These are phyloP conservation scores for Poeciliopsis turneri DNA, from an alignment of 2,797 vertebrate genomes.

Conservation along the genomic window DNA sequence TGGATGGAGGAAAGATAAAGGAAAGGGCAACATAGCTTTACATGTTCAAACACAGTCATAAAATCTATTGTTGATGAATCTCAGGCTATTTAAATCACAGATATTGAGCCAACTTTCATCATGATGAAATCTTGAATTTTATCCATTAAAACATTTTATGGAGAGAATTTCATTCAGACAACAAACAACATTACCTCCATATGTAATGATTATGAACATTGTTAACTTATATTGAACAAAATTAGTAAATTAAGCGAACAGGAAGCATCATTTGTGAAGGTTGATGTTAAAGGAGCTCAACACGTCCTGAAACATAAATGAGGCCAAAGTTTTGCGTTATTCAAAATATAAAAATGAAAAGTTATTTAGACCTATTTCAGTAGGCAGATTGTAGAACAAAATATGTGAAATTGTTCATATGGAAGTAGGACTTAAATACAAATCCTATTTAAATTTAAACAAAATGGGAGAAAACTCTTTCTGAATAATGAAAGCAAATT, in stretches of 20 bases:
- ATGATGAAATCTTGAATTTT: no score
- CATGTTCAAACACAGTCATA: no score
- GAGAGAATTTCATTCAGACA: neutral
- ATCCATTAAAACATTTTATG: no score
- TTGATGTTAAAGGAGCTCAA: neutral
- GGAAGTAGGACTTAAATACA: no score
- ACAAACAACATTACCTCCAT: neutral
- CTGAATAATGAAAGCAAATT: neutral
- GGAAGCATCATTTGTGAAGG: neutral
- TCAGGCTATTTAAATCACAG: neutral
- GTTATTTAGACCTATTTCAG: neutral
- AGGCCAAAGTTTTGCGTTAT: no score
- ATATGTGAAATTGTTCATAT: no score
- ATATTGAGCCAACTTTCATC: neutral
- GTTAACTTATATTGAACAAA: neutral
- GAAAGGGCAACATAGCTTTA: no score
- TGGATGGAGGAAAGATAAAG: no score
- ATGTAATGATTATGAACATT: neutral
- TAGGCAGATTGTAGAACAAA: neutral
- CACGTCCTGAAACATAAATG: neutral
- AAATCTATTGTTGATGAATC: no score
- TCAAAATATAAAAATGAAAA: no score
- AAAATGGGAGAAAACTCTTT: neutral
- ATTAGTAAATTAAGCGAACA: neutral
- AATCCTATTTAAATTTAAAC: neutral